These are phyloP conservation scores for Platyura marginata DNA, from an alignment of 1,140 invertebrate genomes.

Conservation along the genomic window DNA sequence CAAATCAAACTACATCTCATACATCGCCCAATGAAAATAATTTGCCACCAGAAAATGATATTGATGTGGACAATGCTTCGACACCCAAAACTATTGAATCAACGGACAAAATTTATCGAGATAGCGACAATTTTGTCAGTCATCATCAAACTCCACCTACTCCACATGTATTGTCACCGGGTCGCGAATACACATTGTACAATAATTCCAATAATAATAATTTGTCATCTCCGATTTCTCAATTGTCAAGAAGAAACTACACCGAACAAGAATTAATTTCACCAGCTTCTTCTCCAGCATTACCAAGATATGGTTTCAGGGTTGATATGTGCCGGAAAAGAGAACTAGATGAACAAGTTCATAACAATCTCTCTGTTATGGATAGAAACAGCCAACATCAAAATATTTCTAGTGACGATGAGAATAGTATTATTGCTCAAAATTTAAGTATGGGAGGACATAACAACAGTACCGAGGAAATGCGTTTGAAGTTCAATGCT, in stretches of 20 bases:
- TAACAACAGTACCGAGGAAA: constrained; percentile 14
- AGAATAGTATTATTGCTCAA: constrained; percentile 24
- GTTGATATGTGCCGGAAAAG: constrained; percentile 21
- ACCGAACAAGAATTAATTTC: constrained; percentile 24
- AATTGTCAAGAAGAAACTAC: constrained; percentile 19
- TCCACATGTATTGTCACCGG: constrained; percentile 21
- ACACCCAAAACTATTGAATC: constrained; percentile 9
- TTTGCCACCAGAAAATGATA: constrained; percentile 21
- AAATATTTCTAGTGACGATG: constrained; percentile 20
- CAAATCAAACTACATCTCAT: constrained; percentile 6
- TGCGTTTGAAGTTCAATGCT: constrained; percentile 24
- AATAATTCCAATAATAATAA: constrained; percentile 10
- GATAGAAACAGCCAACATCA: constrained; percentile 12
- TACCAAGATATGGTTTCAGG: constrained; percentile 23
- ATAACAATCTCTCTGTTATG: constrained; percentile 13
- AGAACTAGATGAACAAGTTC: constrained; percentile 12
- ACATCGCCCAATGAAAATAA: constrained; percentile 11
- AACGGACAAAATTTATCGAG: constrained; percentile 13
- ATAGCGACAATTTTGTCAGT: constrained; percentile 17
- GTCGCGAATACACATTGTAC: constrained; percentile 20
- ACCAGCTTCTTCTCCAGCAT: constrained; percentile 22
- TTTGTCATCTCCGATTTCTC: constrained; percentile 18
- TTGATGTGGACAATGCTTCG: constrained; percentile 21
- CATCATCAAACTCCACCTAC: constrained; percentile 21
- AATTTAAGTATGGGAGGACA: constrained; percentile 7